phyloP scores from a whole-genome alignment of 2,113 vertebrate species.

The Rhynchopsitta pachyrhyncha region DNA sequence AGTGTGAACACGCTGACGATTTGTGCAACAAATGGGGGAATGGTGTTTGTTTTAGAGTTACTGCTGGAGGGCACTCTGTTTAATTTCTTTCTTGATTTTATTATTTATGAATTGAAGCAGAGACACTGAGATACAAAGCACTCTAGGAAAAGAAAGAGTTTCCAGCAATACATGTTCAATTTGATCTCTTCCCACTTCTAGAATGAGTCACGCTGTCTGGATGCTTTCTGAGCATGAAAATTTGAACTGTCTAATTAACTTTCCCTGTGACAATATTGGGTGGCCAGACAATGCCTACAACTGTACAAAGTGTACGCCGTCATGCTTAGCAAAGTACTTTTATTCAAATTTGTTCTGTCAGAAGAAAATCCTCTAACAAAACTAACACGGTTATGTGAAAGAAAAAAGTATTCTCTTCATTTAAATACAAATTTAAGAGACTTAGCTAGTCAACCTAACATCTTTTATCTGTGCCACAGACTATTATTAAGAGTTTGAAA shows the following conservation, averaged over 20 bases:
- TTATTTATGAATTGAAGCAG: background rate
- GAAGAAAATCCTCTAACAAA: conserved; percentile 65
- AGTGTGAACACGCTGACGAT: fast-evolving
- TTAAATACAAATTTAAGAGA: conserved; percentile 52
- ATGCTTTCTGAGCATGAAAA: conserved; percentile 27
- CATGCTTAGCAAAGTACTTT: conserved; percentile 49
- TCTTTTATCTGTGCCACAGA: conserved; percentile 32
- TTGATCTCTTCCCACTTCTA: background rate
- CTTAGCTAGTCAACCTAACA: conserved; percentile 19
- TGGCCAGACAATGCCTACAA: conserved; percentile 20
- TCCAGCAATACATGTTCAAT: background rate
- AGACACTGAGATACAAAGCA: background rate
- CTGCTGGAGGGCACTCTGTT: background rate
- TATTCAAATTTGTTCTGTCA: conserved; percentile 52
- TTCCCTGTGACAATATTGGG: conserved; percentile 23
- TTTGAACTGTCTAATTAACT: conserved; percentile 51
- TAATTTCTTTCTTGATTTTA: background rate
- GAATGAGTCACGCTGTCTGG: background rate
- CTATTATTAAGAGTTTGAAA: conserved; percentile 49
- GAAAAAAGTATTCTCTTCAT: conserved; percentile 20
- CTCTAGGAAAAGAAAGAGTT: background rate
- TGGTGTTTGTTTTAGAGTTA: background rate
- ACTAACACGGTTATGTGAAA: background rate
- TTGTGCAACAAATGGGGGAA: background rate
- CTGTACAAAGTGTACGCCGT: conserved; percentile 8